Base-by-base conservation (phyloP, 2,888 invertebrate species). In the Platycheirus rosarum region DNA sequence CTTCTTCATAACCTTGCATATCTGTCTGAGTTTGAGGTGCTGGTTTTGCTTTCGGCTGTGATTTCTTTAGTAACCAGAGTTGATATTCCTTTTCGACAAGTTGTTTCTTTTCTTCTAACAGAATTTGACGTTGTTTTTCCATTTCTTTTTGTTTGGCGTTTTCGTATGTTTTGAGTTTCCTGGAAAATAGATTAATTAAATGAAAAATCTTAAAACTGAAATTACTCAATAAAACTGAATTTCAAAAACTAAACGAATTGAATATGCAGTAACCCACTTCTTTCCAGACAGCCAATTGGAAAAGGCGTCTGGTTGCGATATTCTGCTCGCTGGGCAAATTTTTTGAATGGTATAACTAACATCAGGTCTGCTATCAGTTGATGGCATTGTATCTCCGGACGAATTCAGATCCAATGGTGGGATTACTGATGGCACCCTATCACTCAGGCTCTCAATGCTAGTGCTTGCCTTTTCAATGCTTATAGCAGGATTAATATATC, bases 261-360 rank as follows among this genome's bases (percentile, higher is more conserved):
- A 51, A 11, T 16, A 49, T 42, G 23, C 5, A 32, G 5, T 7
- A 4, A 62, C 49, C 8, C 53, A 86, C 86, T 86, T 86, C 86
- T 90, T 90, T 9, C 87, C 87, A 1, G 87, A 88, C 2, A 86
- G 85, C 90, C 90, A 90, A 5, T 86, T 88, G 3, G 86, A 85
- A 55, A 86, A 90, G 2, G 90, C 90, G 20, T 89, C 86, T 0
- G 88, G 87, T 37, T 87, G 86, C 0, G 85, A 86, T 42, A 86
- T 86, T 73, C 86, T 87, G 2, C 80, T 84, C 0, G 84, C 85
- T 66, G 87, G 86, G 51, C 85, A 86, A 20, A 86, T 84, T 23
- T 86, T 86, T 85, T 85, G 78, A 85, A 87, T 29, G 85, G 85
- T 73, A 85, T 85, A 82, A 79, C 69, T 71, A 78, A 78, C 53